Evolutionary conservation across 2,797 vertebrate species (phyloP), one percentile per base, ranked within the genome.

Genomic region (Threskiornis aethiopicus): DNA sequence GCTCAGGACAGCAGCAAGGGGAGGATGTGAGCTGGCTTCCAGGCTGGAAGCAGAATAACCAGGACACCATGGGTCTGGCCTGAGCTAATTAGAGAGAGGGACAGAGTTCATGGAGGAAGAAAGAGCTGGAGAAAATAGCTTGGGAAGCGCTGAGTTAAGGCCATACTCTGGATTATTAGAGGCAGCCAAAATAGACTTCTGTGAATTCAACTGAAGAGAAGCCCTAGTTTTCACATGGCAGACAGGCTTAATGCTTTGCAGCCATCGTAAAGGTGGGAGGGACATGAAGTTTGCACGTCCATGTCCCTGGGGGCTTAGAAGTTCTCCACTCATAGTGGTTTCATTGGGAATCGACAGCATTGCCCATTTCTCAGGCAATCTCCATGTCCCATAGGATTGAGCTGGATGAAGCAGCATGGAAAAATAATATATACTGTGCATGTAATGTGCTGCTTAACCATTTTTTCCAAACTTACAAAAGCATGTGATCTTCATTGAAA

Each of bases 401-500:
- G 81, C 78, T 96, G 95, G 87, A 96, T 87, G 78, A 92, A 84
- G 44, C 12, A 73, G 78, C 55, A 83, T 80, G 93, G 96, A 96
- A 97, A 97, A 96, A 94, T 93, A 93, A 92, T 89, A 90, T 73
- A 94, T 35, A 52, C 61, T 75, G n/a, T 89, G 70, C 76, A 90
- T 80, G 62, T 89, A 94, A 91, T 77, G 62, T 70, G 80, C 85
- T 87, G 85, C 80, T 91, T 87, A 93, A 94, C 77, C 25, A 52
- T 88, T 96, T 95, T 95, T 95, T 95, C 90, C 91, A 90, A 95
- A 73, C 61, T 84, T 73, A 55, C 37, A 88, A 70, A 90, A 79
- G 55, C 87, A 94, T 96, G 85, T 94, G 95, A 95, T 95, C 87
- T 90, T 95, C 87, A 96, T 82, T 94, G 91, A 96, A 94, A 88